These are phyloP conservation scores for Malacoctenus gilli DNA, from an alignment of 2,797 vertebrate species.

Conservation along the genomic window DNA sequence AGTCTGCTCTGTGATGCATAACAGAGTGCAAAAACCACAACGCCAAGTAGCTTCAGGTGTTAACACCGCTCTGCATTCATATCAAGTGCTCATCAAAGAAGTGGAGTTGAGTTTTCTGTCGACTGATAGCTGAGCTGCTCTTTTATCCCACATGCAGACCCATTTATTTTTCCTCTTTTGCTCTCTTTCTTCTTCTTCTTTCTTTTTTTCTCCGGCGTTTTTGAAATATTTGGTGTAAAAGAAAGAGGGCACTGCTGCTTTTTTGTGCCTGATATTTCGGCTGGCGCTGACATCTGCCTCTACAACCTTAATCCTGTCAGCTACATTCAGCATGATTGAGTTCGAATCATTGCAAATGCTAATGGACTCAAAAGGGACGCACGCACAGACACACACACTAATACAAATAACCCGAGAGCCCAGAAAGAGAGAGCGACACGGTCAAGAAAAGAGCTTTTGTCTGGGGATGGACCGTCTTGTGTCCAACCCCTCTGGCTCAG, in stretches of 20 bases:
- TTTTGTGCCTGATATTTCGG: conserved; percentile 56
- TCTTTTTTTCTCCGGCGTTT: too few species aligned
- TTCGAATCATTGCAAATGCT: conserved; percentile 62
- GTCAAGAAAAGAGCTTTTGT: conserved; percentile 40
- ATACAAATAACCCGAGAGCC: conserved; percentile 20
- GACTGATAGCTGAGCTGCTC: conserved; percentile 10
- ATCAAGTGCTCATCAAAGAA: conserved; percentile 59
- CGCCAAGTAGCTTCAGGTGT: conserved; percentile 49
- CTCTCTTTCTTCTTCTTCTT: too few species aligned
- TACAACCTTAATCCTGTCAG: conserved; percentile 59
- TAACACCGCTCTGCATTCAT: conserved; percentile 50
- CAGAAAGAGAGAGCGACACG: conserved; percentile 1
- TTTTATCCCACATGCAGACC: conserved; percentile 31
- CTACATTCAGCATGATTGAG: conserved; percentile 65
- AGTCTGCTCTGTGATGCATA: conserved; percentile 55
- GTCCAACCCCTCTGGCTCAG: conserved; percentile 56
- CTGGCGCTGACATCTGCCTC: conserved; percentile 65
- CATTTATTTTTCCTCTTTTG: too few species aligned
- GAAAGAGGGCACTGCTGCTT: conserved; percentile 43
- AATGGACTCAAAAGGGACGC: conserved; percentile 40
- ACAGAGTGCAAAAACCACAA: conserved; percentile 50
- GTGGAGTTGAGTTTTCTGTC: conserved; percentile 34
- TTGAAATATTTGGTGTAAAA: conserved; percentile 15
- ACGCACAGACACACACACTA: neutral
- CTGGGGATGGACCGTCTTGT: conserved; percentile 53